Evolutionary conservation across 2,888 invertebrate species (phyloP), one percentile per base, ranked within the genome.

Genomic region (Thera obeliscata): DNA sequence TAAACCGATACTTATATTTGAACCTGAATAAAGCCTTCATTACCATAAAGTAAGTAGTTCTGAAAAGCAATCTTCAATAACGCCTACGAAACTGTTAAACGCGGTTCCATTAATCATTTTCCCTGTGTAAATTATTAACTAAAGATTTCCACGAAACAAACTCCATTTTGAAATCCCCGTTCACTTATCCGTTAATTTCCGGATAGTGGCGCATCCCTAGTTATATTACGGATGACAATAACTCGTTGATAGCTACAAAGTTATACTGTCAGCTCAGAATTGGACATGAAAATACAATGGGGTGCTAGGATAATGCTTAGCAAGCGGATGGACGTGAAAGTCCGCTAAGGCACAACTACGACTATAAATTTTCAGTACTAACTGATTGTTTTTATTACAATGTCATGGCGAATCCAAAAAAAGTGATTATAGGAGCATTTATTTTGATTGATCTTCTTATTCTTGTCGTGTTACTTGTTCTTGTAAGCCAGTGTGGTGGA

Each of bases 211-310:
- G 63, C 66, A 61, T 58, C 64, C 54, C 57, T 64, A 64, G 66
- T 66, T 63, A 55, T 60, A 61, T 63, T 64, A 61, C 56, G 61
- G 64, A 66, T 49, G 64, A 67, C 70, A 67, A 68, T 73, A 70
- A 74, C 72, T 72, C 71, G 70, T 73, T 74, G 71, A 69, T 70
- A 62, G 62, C 69, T 69, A 68, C 70, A 71, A 74, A 74, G 65
- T 73, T 71, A 59, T 55, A 54, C 69, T 66, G 64, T 66, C 68
- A 57, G 67, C 65, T 69, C 56, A 58, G 67, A 70, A 75, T 73
- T 69, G 74, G 69, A 73, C 69, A 72, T 70, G 71, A 72, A 67
- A 74, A 74, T 69, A 56, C 46, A 65, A 64, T 74, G 49, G 55
- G 46, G 50, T 49, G 12, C 1, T 36, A n/a, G 8, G 12, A 35